Evolutionary conservation across 2,113 vertebrate genomes (phyloP), one percentile per base, ranked within the genome.

Genomic region (Elanus axillaris): DNA sequence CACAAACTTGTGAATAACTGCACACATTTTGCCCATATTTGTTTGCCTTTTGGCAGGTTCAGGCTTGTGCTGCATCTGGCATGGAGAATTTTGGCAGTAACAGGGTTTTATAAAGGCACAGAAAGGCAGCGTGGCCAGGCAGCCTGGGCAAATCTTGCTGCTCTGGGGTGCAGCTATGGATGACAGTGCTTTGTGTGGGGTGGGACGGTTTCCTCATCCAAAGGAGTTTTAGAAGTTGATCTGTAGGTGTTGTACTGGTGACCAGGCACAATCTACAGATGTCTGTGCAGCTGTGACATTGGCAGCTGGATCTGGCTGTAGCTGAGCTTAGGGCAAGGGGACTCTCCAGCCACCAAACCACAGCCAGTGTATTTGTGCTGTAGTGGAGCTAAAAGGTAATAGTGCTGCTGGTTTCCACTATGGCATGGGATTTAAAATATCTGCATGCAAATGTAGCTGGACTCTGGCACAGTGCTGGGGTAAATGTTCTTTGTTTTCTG

Each of bases 401-500:
- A 34, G 38, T 11, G 29, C 32, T 56, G 34, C 43, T 88, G 52
- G n/a, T 26, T 73, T 55, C 45, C 16, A 10, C 16, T 12, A 1
- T 27, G 59, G 31, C 25, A 5, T 59, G 26, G 17, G 42, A 14
- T 34, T 73, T 13, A 52, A 55, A 48, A 42, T 43, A 43, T 4
- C 45, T 36, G 21, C 0, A 0, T n/a, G 17, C 12, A 23, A 36
- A 67, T 0, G 1, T 42, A 22, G 26, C 31, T n/a, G 40, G 68
- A 31, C 45, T 10, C 59, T 6, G 14, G 31, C n/a, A 23, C 9
- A 15, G 59, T 5, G 17, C 31, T 60, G 50, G 66, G 29, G 16
- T 26, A 32, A 22, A 9, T 16, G 38, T 27, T 58, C 56, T 76
- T 64, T 14, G 12, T 25, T 45, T 45, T 48, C 47, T 17, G 22